Evolutionary conservation across 2,113 vertebrate species (phyloP), one percentile per base, ranked within the genome.

Genomic region (Lasiurus cinereus): DNA sequence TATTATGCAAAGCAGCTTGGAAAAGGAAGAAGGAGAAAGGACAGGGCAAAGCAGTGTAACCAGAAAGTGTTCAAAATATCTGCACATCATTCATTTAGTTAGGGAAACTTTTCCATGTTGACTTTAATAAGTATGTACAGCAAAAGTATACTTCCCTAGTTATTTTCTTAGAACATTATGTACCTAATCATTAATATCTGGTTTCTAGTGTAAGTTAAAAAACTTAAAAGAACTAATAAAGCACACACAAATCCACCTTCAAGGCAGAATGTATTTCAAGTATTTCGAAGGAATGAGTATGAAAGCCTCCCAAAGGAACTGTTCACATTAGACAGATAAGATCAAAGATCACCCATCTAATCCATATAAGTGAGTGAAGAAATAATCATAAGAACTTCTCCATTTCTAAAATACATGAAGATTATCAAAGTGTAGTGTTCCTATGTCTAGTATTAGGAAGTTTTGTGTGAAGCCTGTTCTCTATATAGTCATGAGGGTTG

Each of bases 161-260:
- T 90, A 66, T 52, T 90, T 94, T 88, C 64, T 70, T 72, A 54
- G 96, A 94, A 88, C 21, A 67, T 39, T 22, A 94, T 46, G 85
- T 7, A 74, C 70, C 18, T 87, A 80, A 78, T 74, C 79, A 86
- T 79, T 31, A 82, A 88, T 66, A 48, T 16, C 59, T 96, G 77
- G 62, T 88, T 86, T 15, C 13, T 18, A 56, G 54, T 2, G 0
- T 36, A 73, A 92, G 33, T 90, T 86, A 48, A 91, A 94, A 88
- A 88, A 52, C 43, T 76, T 88, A 77, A 56, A 82, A 52, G 76
- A 56, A 59, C 84, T 66, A 91, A 83, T 73, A 89, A 83, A 93
- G 85, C 27, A 94, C 52, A 83, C 1, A 67, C 19, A 91, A 94
- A 96, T 93, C 93, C 76, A 82, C 64, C 62, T 94, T 83, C 33